Base-by-base conservation (phyloP, 2,888 invertebrate genomes). In the Ormyrus rosae region DNA sequence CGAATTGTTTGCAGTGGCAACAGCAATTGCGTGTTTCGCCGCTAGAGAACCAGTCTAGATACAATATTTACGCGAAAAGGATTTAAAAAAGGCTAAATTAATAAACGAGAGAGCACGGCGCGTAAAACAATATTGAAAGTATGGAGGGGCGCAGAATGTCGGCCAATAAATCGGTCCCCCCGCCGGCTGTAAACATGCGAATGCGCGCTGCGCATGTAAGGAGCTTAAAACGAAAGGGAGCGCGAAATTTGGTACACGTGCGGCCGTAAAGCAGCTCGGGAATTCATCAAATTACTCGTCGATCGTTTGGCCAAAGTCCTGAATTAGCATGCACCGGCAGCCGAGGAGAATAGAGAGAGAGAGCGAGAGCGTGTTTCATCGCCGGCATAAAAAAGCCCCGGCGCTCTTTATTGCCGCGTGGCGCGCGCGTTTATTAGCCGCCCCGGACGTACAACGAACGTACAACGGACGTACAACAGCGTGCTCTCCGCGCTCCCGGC, bases 231-330 rank as follows among this genome's bases (percentile, higher is more conserved):
- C 45, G 64, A 73, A 73, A 73, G 55, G 63, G 73, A 73, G 64
- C 45, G 19, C 63, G 46, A 73, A 64, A 73, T 73, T 45, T 73
- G 10, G 53, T 13, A 55, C 70, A 50, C 53, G 73, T 53, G 73
- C 55, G 45, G 63, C 19, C 9, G 45, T 55, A 73, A 73, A 63
- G 53, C 46, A 73, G 53, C 63, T 51, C 63, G 73, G 45, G 64
- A 73, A 73, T 73, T 73, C 73, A 73, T 73, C 63, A 73, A 73
- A 73, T 63, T 53, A 73, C 50, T 19, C 50, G 34, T 50, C 50
- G 70, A 70, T 70, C 70, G 70, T 70, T 58, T 10, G 50, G 60
- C 34, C 13, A 50, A 60, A 70, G 70, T 60, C 60, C 70, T 19
- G 60, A 70, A 70, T 70, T 70, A 70, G 70, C 70, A 70, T 60